A percentile compares a stretch with the other conserved stretches of the same genome.
These are phyloP conservation scores for Helogale parvula DNA, from an alignment of 2,113 vertebrate species.

Conservation along the genomic window DNA sequence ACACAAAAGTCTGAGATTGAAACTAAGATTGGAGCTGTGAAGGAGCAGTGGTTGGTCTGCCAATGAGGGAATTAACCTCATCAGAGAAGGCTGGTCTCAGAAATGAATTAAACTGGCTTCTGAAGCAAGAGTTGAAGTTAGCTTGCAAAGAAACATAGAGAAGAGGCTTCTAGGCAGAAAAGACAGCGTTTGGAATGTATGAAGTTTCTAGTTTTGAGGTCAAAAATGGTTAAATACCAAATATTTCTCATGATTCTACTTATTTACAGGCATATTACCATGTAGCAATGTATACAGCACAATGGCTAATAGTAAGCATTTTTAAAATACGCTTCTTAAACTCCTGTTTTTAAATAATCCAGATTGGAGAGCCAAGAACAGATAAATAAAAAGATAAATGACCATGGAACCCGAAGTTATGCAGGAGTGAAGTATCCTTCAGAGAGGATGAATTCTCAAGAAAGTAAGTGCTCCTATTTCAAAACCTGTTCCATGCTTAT, in stretches of 20 bases:
- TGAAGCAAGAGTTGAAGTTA: background rate
- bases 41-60: background rate
- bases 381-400: background rate
- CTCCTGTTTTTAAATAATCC: background rate
- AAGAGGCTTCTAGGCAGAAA: background rate
- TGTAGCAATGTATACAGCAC: background rate
- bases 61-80: background rate
- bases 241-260: background rate
- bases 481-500: fast-evolving
- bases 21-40: background rate
- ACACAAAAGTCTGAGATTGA: background rate
- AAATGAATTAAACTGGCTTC: background rate
- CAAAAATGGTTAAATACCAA: background rate
- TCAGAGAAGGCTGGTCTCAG: background rate
- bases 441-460: background rate
- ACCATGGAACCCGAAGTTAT: background rate
- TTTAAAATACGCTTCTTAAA: background rate
- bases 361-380: background rate
- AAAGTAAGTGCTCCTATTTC: background rate
- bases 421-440: background rate
- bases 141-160: background rate
- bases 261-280: background rate
- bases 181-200: background rate
- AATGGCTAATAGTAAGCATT: background rate
- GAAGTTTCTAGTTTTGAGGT: background rate